phyloP scores from a whole-genome alignment of 2,113 vertebrate genomes.

The Gallinago media region DNA sequence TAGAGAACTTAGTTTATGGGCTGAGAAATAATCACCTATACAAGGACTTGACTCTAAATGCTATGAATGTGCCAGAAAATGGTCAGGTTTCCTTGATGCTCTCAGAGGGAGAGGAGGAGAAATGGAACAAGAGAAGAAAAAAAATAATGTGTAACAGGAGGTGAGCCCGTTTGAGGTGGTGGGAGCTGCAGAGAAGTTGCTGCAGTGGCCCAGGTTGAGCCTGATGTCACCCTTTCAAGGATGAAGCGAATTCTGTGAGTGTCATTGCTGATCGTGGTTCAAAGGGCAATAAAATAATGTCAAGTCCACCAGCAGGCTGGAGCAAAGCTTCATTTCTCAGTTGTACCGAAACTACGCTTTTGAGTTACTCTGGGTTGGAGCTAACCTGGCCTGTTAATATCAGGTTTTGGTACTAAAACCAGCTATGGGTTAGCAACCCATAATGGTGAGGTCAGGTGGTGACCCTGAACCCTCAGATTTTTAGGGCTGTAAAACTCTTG shows the following conservation, averaged over 20 bases:
- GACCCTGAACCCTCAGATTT: background rate
- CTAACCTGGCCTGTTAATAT: background rate
- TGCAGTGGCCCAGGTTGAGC: background rate
- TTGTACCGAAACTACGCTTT: background rate
- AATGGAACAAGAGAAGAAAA: background rate
- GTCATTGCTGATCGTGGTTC: fast-evolving
- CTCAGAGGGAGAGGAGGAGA: background rate
- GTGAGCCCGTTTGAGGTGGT: background rate
- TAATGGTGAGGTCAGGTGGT: background rate
- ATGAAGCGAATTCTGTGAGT: fast-evolving
- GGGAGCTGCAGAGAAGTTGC: background rate
- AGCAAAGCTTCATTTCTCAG: background rate
- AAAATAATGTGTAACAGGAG: background rate
- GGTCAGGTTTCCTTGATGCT: background rate
- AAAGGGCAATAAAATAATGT: background rate
- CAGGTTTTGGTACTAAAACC: background rate
- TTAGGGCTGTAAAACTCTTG: background rate
- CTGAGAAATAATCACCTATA: background rate
- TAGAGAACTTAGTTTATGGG: background rate
- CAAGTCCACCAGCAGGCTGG: background rate
- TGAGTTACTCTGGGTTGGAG: background rate
- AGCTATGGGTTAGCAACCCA: background rate
- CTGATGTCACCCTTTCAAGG: background rate
- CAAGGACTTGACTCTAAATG: background rate
- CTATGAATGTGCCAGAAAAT: background rate